phyloP scores from a whole-genome alignment of 2,888 invertebrate species.

The Pammene fasciana region DNA sequence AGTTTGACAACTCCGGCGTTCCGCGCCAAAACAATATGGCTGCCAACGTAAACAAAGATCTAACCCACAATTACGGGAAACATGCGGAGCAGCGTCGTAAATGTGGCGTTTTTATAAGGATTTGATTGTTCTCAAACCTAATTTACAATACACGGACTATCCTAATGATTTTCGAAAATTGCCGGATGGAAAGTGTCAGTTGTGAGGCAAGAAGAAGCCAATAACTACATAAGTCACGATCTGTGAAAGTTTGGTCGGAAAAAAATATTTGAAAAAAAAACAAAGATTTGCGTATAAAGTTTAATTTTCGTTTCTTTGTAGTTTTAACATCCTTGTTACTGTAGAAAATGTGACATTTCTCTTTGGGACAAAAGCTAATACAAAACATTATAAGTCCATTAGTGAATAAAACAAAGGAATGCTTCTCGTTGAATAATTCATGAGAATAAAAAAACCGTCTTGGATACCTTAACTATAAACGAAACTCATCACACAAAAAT shows the following conservation, averaged over 20 bases:
- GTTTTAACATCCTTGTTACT: too few relatives aligned
- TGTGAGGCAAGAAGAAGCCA: neutral
- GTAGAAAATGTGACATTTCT: too few relatives aligned
- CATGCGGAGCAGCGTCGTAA: constrained; percentile 17
- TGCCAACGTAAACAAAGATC: constrained; percentile 39
- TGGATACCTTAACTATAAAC: neutral
- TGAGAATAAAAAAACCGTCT: neutral
- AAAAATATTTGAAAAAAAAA: too few relatives aligned
- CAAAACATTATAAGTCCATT: too few relatives aligned
- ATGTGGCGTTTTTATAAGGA: constrained; percentile 16
- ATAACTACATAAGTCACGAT: too few relatives aligned
- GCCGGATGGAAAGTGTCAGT: neutral
- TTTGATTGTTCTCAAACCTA: constrained; percentile 8
- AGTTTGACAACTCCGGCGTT: constrained; percentile 33
- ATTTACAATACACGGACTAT: neutral
- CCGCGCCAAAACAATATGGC: constrained; percentile 35
- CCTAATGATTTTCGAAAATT: too few relatives aligned
- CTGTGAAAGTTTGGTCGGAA: too few relatives aligned
- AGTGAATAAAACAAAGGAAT: too few relatives aligned
- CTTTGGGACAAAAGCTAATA: too few relatives aligned
- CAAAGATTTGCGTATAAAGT: too few relatives aligned
- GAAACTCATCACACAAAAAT: constrained; percentile 13
- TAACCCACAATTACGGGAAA: constrained; percentile 31
- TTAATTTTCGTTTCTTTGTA: too few relatives aligned
- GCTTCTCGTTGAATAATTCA: too few relatives aligned